Conservation (phyloP, 2,113 vertebrate genomes). For the Anser brachyrhynchus region DNA sequence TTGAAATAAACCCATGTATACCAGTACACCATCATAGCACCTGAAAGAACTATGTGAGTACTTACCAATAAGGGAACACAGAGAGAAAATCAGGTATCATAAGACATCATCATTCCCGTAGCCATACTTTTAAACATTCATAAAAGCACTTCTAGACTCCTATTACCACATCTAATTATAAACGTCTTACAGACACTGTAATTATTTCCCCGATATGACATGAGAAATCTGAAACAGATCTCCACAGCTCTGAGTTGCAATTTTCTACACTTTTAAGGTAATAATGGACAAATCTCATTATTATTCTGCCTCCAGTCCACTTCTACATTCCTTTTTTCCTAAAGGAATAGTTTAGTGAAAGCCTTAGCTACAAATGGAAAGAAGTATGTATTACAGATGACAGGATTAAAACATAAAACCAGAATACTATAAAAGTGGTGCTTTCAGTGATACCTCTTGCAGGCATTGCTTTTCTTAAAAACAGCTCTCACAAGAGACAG, state of each 20-base stretch:
- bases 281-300: conserved; percentile 14
- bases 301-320: background rate
- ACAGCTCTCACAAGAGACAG: background rate
- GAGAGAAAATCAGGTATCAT: background rate
- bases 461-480: background rate
- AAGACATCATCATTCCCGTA: background rate
- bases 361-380: conserved; percentile 35
- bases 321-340: background rate
- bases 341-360: conserved; percentile 12
- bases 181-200: background rate
- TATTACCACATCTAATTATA: conserved; percentile 25
- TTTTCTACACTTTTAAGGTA: conserved; percentile 24
- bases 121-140: background rate
- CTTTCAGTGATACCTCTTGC: background rate
- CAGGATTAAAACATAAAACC: conserved; percentile 20
- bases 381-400: conserved; percentile 35
- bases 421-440: background rate
- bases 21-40: background rate
- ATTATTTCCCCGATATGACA: conserved; percentile 11
- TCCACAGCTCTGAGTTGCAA: background rate
- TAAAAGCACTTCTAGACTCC: conserved; percentile 10
- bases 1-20: background rate
- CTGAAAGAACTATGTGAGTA: background rate
- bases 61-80: background rate
- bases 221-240: conserved; percentile 7